Base-by-base conservation (phyloP, 92 coral and sea anemone species). In the Phymanthus crucifer region DNA sequence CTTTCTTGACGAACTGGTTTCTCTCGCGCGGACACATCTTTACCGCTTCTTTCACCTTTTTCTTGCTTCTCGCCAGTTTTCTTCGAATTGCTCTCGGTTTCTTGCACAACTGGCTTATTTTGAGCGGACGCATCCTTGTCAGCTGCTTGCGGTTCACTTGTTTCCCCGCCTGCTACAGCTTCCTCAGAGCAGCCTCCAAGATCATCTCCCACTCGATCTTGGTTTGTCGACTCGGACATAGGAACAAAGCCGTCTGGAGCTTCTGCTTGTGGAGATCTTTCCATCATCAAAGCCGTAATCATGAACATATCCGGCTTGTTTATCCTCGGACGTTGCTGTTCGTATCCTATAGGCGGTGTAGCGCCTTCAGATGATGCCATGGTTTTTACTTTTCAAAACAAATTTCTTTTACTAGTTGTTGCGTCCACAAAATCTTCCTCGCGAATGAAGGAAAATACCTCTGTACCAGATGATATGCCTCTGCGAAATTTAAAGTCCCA, bases 291-390 rank as follows among this genome's bases (percentile, higher is more conserved):
- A 8, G 68, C 68, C 29, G 34, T 29, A 3, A 7, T 61, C 35
- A 61, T 61, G 18, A 61, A 61, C 68, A 61, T 61, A 29, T 61
- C 68, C 10, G 85, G 85, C 78, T 81, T 81, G 23, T 34, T 56
- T 24, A 81, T 72, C 12, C 85, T 38, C 1, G 78, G 67, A 45
- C 38, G 74, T 23, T 73, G 69, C 66, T 72, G 18, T 40, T 58
- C 85, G 36, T 71, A 71, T 0, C n/a, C 1, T 0, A 27, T 4
- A 54, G 64, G 2, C 2, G 57, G 11, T 6, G 2, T 54, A 19
- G 23, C 64, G 64, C 26, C 64, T 54, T 18, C 12, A 54, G 23
- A 3, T 19, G 66, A 8, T 12, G 27, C 75, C 31, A 26, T 71
- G 1, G 16, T 16, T 26, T 18, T 40, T n/a, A 14, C 11, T 5